Evolutionary conservation across 1,140 invertebrate genomes (phyloP), one percentile per base, ranked within the genome.

Genomic region (Neodiprion virginianus): DNA sequence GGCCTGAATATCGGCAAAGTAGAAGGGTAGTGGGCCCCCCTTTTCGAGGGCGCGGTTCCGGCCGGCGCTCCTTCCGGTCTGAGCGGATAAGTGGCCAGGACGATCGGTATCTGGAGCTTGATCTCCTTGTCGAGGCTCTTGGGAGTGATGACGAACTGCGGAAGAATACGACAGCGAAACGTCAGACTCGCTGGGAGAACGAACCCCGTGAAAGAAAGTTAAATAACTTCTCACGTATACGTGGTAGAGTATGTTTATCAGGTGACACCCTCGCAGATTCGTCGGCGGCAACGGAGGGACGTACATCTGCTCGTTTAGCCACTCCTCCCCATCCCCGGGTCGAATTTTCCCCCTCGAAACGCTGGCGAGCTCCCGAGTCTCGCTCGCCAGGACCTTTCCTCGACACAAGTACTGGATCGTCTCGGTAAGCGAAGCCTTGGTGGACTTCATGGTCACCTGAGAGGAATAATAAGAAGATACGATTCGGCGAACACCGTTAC

Each of bases 241-340:
- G 86, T 97, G 96, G 86, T 99, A 99, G 79, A 97, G 93, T 76
- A 99, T 96, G 84, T 95, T 93, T 80, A 99, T 98, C 75, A 99
- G 92, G 87, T 97, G 95, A 85, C 97, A 99, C 61, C 97, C 97
- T 76, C 96, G 90, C n/a, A 99, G 89, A 90, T 98, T 97, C 23
- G 97, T 98, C 11, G 98, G 98, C 68, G 97, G 97, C 77, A 99
- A 88, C 21, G 97, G 96, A 74, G 97, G 97, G 73, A 99, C 96
- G 85, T 97, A 96, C 69, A 98, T 92, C 85, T 96, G 93, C 87
- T 98, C 96, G 83, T 95, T 95, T 67, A 93, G 91, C 96, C 96
- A 98, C 86, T 95, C 93, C 83, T 96, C 95, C 66, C 91, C 92
- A 77, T 93, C 93, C 7, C 94, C 94, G 0, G 95, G 92, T 71